phyloP scores from a whole-genome alignment of 2,113 vertebrate species.

The Manacus vitellinus region DNA sequence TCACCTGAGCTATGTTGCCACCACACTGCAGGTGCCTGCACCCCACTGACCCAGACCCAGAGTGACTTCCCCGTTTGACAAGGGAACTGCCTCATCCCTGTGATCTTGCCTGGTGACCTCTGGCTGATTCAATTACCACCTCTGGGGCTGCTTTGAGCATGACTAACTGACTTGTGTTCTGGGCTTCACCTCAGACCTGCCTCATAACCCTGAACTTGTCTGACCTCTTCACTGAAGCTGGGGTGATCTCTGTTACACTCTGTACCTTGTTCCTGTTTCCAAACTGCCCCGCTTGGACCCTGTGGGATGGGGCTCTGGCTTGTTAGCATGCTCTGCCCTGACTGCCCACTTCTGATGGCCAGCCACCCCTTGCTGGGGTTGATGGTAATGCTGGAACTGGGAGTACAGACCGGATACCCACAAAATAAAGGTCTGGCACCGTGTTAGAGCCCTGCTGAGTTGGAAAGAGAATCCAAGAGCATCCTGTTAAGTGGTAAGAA shows the following conservation, averaged over 20 bases:
- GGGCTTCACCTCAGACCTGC: background rate
- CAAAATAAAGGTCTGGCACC: conserved; percentile 17
- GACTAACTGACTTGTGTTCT: background rate
- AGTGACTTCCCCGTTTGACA: background rate
- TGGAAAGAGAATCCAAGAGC: conserved; percentile 55
- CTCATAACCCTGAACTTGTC: background rate
- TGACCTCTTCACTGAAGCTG: background rate
- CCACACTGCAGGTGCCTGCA: background rate
- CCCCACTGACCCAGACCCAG: background rate
- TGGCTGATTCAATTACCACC: background rate
- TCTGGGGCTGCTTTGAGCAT: background rate
- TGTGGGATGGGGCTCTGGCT: fast-evolving
- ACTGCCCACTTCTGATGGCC: background rate
- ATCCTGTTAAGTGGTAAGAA: conserved; percentile 60
- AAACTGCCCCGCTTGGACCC: background rate
- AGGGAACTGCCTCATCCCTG: background rate
- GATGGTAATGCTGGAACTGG: background rate
- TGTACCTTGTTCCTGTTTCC: background rate
- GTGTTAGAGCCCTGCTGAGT: background rate
- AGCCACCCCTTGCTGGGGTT: background rate
- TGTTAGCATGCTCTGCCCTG: background rate
- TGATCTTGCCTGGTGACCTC: background rate
- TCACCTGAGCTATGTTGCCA: background rate
- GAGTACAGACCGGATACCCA: conserved; percentile 23
- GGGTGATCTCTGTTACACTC: background rate